These are phyloP conservation scores for Carpatolechia fugitivella DNA, from an alignment of 2,888 invertebrate species.

Conservation along the genomic window DNA sequence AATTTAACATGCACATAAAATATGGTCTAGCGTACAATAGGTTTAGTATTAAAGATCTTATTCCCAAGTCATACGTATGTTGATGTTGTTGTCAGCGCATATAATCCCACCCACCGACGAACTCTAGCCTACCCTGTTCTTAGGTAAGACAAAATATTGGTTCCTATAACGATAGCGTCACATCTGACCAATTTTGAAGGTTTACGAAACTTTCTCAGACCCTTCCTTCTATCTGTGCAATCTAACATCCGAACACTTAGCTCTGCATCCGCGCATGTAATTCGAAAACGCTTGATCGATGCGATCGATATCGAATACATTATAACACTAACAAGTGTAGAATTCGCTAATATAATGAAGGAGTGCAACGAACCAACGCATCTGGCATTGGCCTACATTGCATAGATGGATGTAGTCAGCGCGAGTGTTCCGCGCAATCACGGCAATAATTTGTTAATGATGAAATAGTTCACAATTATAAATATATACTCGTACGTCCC, in stretches of 20 bases:
- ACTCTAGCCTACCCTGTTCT: too few species aligned
- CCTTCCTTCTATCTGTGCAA: not conserved
- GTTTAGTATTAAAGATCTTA: too few species aligned
- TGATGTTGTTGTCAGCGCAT: too few species aligned
- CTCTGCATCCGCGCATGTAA: not conserved
- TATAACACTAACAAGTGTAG: not conserved
- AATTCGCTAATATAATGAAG: not conserved
- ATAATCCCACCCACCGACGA: too few species aligned
- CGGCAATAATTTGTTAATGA: not conserved
- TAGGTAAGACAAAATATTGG: too few species aligned
- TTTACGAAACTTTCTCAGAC: not conserved
- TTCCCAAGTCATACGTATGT: too few species aligned
- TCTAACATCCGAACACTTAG: not conserved
- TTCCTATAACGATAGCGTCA: too few species aligned
- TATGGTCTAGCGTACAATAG: too few species aligned
- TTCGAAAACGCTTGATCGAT: not conserved
- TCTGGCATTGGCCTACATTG: conserved; percentile 1
- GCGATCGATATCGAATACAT: not conserved
- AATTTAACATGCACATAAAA: too few species aligned
- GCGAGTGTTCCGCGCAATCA: not conserved
- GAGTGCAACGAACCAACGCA: conserved; percentile 1
- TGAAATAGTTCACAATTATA: too few species aligned
- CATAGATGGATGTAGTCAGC: not conserved
- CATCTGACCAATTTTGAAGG: not conserved
- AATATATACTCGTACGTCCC: too few species aligned